Percentiles rank a stretch among this genome's conserved stretches.
These are phyloP conservation scores for Sepiola atlantica DNA, from an alignment of 2,888 invertebrate species.

Conservation along the genomic window DNA sequence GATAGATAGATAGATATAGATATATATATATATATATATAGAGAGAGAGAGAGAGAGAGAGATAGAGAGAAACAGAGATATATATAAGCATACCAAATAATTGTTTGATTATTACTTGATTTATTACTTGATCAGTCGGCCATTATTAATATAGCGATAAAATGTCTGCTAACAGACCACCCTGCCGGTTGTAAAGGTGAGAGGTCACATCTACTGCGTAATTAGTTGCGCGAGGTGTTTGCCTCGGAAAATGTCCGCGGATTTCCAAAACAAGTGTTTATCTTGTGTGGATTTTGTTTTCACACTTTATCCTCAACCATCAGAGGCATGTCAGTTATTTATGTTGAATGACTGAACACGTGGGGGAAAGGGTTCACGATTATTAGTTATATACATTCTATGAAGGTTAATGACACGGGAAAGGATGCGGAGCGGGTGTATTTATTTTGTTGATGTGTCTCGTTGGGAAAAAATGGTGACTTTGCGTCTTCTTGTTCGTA, in stretches of 20 bases:
- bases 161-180: background rate
- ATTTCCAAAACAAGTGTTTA: background rate
- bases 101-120: too few species aligned
- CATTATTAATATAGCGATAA: too few species aligned
- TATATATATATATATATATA: too few species aligned
- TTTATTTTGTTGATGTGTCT: conserved; percentile 2
- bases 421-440: background rate
- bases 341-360: background rate
- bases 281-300: background rate
- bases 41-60: too few species aligned
- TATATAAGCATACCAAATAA: too few species aligned
- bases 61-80: too few species aligned
- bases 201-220: background rate
- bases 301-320: background rate
- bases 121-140: too few species aligned
- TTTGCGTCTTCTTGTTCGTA: background rate
- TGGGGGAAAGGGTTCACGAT: background rate
- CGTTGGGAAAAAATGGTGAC: background rate
- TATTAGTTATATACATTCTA: background rate
- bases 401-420: background rate
- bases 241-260: background rate
- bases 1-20: too few species aligned
- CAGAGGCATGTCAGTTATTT: background rate
- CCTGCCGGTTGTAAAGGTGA: background rate
- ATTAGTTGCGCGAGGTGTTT: background rate